Conservation (phyloP, 2,113 vertebrate species). For the Crotalus horridus region DNA sequence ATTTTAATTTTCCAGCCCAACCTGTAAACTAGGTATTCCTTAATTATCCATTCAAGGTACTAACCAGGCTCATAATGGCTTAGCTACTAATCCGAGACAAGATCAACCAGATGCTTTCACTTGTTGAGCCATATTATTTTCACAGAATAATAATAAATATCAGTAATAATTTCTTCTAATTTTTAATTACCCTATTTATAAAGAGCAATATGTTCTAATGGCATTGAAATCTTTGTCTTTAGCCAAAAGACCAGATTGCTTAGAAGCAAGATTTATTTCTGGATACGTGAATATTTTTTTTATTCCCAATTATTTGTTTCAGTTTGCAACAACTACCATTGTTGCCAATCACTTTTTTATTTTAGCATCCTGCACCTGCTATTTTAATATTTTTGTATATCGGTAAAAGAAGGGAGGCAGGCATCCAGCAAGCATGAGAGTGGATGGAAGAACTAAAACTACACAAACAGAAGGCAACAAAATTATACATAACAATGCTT, state of each 20-base stretch:
- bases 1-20: neutral
- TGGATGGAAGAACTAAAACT: neutral
- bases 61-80: neutral
- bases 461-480: neutral
- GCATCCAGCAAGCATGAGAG: neutral
- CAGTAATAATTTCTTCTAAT: conserved; percentile 42
- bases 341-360: conserved; percentile 16
- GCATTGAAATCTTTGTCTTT: conserved; percentile 50
- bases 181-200: conserved; percentile 56
- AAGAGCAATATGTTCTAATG: conserved; percentile 56
- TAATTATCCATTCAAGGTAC: neutral
- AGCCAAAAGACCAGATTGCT: conserved; percentile 61
- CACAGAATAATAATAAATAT: conserved; percentile 41
- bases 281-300: conserved; percentile 38
- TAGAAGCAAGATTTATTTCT: conserved; percentile 31
- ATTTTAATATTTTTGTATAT: neutral
- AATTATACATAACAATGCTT: neutral
- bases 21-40: neutral
- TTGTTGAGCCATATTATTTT: conserved; percentile 29
- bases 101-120: neutral
- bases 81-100: neutral
- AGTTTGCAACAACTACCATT: conserved; percentile 23
- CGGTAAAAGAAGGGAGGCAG: neutral
- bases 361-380: neutral
- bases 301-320: conserved; percentile 39